Evolutionary conservation across 2,113 vertebrate genomes (phyloP).

Genomic region (Plecturocebus donacophilus): DNA sequence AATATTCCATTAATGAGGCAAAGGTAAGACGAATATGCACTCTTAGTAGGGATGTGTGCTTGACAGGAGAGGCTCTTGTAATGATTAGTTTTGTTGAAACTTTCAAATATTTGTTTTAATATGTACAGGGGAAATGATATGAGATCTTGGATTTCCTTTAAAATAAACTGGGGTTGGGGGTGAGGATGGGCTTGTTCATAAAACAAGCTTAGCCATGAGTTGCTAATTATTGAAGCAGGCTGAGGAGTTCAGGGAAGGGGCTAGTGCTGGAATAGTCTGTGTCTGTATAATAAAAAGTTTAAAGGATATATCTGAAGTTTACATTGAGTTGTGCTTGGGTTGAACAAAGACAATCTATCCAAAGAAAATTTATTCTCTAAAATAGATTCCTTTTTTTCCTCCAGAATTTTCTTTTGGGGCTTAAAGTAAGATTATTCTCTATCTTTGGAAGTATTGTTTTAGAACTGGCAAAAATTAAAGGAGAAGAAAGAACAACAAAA

Average conservation of each 20-base stretch:
- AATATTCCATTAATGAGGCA: constrained; percentile 99
- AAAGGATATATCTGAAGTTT: rapidly evolving
- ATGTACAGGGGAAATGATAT: not conserved
- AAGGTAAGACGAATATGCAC: constrained; percentile 84
- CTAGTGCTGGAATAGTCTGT: not conserved
- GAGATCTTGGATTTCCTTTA: not conserved
- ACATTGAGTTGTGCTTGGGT: not conserved
- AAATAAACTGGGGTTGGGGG: not conserved
- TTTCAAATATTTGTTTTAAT: not conserved
- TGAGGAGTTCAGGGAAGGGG: too few species aligned
- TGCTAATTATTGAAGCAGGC: not conserved
- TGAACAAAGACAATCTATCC: not conserved
- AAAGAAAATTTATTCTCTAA: not conserved
- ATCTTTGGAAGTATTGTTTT: constrained; percentile 44
- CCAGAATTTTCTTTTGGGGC: not conserved
- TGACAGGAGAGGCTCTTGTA: not conserved
- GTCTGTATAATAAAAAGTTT: not conserved
- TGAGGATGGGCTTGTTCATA: rapidly evolving
- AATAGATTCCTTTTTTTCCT: not conserved
- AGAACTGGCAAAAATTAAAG: constrained; percentile 22
- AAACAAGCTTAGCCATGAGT: not conserved
- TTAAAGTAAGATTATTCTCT: constrained; percentile 10
- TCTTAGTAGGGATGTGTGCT: not conserved
- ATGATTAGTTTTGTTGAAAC: not conserved
- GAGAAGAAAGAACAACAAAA: not conserved